Evolutionary conservation across 2,113 vertebrate genomes (phyloP), one percentile per base, ranked within the genome.

Genomic region (Irena cyanogastra): DNA sequence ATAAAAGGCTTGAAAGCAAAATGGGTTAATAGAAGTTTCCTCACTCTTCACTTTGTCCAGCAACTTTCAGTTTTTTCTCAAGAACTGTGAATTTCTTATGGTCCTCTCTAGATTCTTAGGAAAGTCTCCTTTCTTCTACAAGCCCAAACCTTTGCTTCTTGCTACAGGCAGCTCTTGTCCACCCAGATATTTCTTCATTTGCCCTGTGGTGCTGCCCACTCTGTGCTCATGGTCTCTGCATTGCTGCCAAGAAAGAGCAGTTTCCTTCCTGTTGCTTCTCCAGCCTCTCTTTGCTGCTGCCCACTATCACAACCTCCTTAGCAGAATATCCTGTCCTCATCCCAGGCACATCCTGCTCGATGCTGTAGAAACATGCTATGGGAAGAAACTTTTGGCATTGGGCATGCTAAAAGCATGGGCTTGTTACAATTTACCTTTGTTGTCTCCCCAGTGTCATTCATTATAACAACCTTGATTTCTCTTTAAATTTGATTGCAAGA

Each of bases 391-490:
- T 65, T 20, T 44, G 44, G 18, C 27, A 52, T 6, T 44, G 37
- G 21, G 13, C 22, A 27, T 47, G 72, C 28, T 44, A 60, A 60
- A 83, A 74, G 4, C 15, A 21, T 12, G 10, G 5, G 1, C 85
- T 68, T 80, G 16, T 47, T 39, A 11, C 9, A 72, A 39, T 61
- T 84, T 45, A 57, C 12, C 20, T 76, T 86, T 74, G 12, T 13
- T 80, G 11, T 89, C 31, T 80, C 47, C 50, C 26, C 13, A 22
- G 0, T 50, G 8, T 22, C 0, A 0, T 83, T 80, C n/a, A 30
- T 77, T 72, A 7, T 37, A 77, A 49, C 18, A 37, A 65, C 4
- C 8, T 65, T 2, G 5, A 45, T 37, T 90, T 88, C 54, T 66
- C 78, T 80, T 77, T 30, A 76, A 83, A 74, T 39, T 69, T 39